Base-by-base conservation (phyloP, 2,888 invertebrate species). In the Conomelus anceps region DNA sequence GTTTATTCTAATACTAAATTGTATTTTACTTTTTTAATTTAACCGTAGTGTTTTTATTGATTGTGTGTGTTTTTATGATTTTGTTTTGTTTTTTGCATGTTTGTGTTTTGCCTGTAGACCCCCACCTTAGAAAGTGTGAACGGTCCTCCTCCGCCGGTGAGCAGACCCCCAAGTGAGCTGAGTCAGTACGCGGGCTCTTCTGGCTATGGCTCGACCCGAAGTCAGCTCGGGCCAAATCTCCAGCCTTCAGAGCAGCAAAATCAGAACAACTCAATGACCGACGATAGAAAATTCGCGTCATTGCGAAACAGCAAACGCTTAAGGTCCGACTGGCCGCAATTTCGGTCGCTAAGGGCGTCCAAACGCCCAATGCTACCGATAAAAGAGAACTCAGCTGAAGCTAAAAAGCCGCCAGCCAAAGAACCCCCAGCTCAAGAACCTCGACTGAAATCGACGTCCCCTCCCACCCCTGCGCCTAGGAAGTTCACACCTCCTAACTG, bases 171-270 rank as follows among this genome's bases (percentile, higher is more conserved):
- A 20, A 93, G 93, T 91, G 93, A 93, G 90, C 92, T 93, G 90
- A 93, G 93, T 91, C 93, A 93, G 88, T 92, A 93, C 90, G 91
- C 91, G 26, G 93, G 93, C 29, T 94, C 94, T 87, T 94, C 94
- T 88, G 94, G 94, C 88, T 94, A 94, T 92, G 94, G 94, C 87
- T 94, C 94, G 22, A 94, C 94, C 41, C 93, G 94, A 89, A 92
- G 91, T 90, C 91, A 91, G 63, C 87, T 89, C 41, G 90, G 89
- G 7, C 91, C 91, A 4, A 91, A 90, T 23, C 84, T 90, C 13
- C 87, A 85, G 41, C 89, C 86, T 63, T 84, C 88, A 34, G 89
- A 91, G n/a, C 86, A 89, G 23, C 3, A 84, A n/a, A 24, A 26
- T 85, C n/a, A 85, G 22, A 63, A 86, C 22, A 22, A 0, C 20